Percentiles rank a stretch among this genome's conserved stretches.
Evolutionary conservation across 2,797 vertebrate genomes (phyloP).

Genomic region (Carcharodon carcharias): DNA sequence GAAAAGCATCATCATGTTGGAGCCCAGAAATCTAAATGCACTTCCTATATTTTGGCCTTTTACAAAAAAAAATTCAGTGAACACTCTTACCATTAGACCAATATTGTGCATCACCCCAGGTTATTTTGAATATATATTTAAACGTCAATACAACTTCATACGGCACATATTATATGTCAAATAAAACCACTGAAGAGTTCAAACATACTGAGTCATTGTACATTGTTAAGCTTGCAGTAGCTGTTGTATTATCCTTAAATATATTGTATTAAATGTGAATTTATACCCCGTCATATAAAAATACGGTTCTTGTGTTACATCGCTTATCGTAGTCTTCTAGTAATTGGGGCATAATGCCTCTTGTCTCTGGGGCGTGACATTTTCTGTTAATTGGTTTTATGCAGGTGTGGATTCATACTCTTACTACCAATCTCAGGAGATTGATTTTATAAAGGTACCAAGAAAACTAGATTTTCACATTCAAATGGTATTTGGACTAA

Average conservation of each 20-base stretch:
- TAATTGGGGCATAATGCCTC: constrained; percentile 56
- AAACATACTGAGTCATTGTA: constrained; percentile 91
- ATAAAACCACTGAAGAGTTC: constrained; percentile 96
- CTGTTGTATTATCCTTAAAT: constrained; percentile 65
- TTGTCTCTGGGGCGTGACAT: constrained; percentile 38
- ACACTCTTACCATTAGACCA: constrained; percentile 73
- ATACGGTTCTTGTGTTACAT: constrained; percentile 68
- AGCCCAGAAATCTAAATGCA: constrained; percentile 61
- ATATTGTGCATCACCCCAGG: constrained; percentile 66
- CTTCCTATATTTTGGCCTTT: constrained; percentile 99
- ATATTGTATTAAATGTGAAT: constrained; percentile 80
- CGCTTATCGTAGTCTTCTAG: constrained; percentile 60
- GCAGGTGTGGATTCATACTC: constrained; percentile 68
- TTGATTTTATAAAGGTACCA: constrained; percentile 70
- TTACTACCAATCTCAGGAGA: constrained; percentile 77
- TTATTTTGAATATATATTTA: constrained; percentile 47
- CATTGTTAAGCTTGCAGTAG: constrained; percentile 85
- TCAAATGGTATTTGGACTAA: constrained; percentile 57
- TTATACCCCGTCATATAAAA: constrained; percentile 67
- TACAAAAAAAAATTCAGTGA: constrained; percentile 65
- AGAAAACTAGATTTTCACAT: constrained; percentile 57
- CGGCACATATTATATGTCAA: constrained; percentile 82
- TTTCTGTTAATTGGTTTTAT: constrained; percentile 65
- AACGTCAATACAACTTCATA: constrained; percentile 76
- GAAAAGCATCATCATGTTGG: constrained; percentile 60